Evolutionary conservation across 2,797 vertebrate species (phyloP).

Genomic region (Sylvia borin): DNA sequence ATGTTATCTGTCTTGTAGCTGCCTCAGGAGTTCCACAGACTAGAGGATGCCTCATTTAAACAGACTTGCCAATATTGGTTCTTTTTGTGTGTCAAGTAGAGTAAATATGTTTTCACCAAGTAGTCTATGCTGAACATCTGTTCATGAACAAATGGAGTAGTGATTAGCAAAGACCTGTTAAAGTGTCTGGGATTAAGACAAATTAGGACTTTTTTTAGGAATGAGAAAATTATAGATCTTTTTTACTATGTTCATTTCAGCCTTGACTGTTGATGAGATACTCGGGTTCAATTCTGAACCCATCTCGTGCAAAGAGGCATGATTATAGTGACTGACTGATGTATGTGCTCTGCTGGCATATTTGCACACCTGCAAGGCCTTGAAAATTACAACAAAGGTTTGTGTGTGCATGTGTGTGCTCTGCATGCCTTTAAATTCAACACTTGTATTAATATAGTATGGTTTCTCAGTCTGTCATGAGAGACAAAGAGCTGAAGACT

Average conservation of each 20-base stretch:
- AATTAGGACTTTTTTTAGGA: neutral
- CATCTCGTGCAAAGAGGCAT: neutral
- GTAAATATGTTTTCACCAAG: neutral
- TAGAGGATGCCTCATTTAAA: neutral
- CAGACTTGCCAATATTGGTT: neutral
- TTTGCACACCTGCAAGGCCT: neutral
- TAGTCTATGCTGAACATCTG: neutral
- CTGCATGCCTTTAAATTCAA: neutral
- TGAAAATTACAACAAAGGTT: neutral
- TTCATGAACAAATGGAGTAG: neutral
- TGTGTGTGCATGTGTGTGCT: neutral
- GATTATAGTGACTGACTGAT: neutral
- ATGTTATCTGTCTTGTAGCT: constrained; percentile 1
- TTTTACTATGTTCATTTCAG: neutral
- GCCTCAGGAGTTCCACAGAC: neutral
- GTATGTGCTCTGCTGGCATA: neutral
- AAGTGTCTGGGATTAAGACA: neutral
- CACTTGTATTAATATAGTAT: neutral
- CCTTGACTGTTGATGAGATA: neutral
- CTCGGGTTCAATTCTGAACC: neutral
- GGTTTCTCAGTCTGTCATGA: neutral
- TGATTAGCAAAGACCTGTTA: neutral
- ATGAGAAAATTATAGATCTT: neutral
- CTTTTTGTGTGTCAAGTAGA: neutral
- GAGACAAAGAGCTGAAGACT: neutral